Base-by-base conservation (phyloP, 2,797 vertebrate species). In the Arvicola amphibius region DNA sequence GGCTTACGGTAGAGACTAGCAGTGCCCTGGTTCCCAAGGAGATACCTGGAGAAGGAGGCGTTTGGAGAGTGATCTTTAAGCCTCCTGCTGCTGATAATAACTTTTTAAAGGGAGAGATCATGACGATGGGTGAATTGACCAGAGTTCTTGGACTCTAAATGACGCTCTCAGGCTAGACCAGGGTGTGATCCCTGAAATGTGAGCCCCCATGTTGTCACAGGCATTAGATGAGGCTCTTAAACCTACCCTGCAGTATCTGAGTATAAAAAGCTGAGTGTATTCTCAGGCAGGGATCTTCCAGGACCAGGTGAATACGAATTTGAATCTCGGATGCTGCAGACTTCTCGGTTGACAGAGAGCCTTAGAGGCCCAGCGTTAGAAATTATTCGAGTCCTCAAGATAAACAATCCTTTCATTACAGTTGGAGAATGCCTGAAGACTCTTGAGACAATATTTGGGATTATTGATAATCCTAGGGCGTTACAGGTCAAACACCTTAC, bases 21-120 rank as follows among this genome's bases (percentile, higher is more conserved):
- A 34, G 2, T 51, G 85, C 88, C 1, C 21, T 87, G 63, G 67
- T 88, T 37, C 90, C 85, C 8, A 94, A 69, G 77, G 80, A 93
- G 88, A 92, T 76, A 46, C 16, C 67, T 19, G 88, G 88, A 9
- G 88, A 81, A 3, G 78, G 53, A 9, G 77, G 46, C 63, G 37
- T 61, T 40, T 94, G 94, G 86, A 93, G 91, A 65, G 94, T 94
- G 76, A 76, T 93, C 90, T 78, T 88, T 90, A 96, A 97, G 73
- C 80, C 80, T 17, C 67, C 85, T 14, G 73, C 65, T 71, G 74
- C 94, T 34, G 77, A 92, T 81, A 16, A 40, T 83, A 88, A 93
- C 40, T 93, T 97, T 92, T 63, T 89, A 92, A 79, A 94, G 53
- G 56, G 77, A 77, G 79, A 95, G 56, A 91, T 53, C 8, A 29